Conservation (phyloP, 2,888 invertebrate genomes). For the Hyles lineata region DNA sequence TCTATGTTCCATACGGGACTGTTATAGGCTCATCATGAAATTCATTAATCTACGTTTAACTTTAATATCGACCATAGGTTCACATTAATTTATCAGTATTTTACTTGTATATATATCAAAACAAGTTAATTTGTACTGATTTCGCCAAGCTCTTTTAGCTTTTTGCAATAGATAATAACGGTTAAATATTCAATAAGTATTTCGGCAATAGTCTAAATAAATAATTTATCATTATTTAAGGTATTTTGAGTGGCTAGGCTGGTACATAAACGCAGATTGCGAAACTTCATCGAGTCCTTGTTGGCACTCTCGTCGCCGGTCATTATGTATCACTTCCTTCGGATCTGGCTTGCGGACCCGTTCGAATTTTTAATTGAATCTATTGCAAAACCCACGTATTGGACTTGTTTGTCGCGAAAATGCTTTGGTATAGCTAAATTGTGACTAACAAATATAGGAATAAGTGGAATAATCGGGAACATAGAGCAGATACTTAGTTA, state of each 20-base stretch:
- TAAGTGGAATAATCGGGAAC: neutral
- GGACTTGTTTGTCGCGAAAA: neutral
- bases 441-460: neutral
- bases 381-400: neutral
- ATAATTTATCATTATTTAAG: neutral
- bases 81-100: too few species aligned
- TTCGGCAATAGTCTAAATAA: neutral
- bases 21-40: too few species aligned
- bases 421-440: neutral
- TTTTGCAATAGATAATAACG: too few species aligned
- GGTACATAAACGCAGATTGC: neutral
- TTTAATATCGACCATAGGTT: too few species aligned
- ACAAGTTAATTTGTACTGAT: too few species aligned
- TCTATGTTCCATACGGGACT: too few species aligned
- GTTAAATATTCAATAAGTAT: neutral
- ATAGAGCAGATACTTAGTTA: neutral
- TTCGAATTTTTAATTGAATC: constrained; percentile 10
- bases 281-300: constrained; percentile 21
- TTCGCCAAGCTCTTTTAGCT: too few species aligned
- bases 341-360: constrained; percentile 4
- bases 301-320: neutral
- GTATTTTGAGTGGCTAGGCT: constrained; percentile 14
- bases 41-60: too few species aligned
- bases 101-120: too few species aligned
- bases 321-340: constrained; percentile 25